These are phyloP conservation scores for Ctena decussata DNA, from an alignment of 2,888 invertebrate species.

Conservation along the genomic window DNA sequence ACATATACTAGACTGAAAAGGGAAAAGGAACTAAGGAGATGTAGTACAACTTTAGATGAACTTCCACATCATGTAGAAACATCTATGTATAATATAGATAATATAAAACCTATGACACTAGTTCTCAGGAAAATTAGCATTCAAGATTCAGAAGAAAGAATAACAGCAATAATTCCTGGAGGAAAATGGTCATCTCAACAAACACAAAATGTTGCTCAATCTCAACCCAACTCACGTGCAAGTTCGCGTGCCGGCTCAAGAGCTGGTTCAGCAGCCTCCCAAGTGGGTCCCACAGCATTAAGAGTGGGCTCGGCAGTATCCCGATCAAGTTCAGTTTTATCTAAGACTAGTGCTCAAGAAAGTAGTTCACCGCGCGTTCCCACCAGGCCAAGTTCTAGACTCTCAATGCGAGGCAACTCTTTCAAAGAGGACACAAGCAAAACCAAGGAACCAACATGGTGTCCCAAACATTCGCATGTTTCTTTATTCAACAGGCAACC, in stretches of 20 bases:
- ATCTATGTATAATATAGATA: constrained; percentile 46
- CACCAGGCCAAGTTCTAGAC: background rate
- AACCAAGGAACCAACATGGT: constrained; percentile 42
- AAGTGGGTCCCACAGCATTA: constrained; percentile 24
- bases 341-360: background rate
- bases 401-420: background rate
- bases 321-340: background rate
- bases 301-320: constrained; percentile 43
- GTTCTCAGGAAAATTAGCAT: constrained; percentile 66
- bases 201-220: background rate
- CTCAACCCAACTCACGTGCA: constrained; percentile 7
- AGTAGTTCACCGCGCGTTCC: background rate
- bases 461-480: constrained; percentile 1
- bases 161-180: background rate
- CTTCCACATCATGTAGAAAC: background rate
- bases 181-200: background rate
- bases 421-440: background rate
- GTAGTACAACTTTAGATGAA: background rate
- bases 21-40: constrained; percentile 45
- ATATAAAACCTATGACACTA: constrained; percentile 52
- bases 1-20: constrained; percentile 58
- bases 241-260: constrained; percentile 26
- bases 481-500: constrained; percentile 41
- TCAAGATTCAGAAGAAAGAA: constrained; percentile 52
- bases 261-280: constrained; percentile 35